Base-by-base conservation (phyloP, 2,888 invertebrate genomes). In the Acleris sparsana region DNA sequence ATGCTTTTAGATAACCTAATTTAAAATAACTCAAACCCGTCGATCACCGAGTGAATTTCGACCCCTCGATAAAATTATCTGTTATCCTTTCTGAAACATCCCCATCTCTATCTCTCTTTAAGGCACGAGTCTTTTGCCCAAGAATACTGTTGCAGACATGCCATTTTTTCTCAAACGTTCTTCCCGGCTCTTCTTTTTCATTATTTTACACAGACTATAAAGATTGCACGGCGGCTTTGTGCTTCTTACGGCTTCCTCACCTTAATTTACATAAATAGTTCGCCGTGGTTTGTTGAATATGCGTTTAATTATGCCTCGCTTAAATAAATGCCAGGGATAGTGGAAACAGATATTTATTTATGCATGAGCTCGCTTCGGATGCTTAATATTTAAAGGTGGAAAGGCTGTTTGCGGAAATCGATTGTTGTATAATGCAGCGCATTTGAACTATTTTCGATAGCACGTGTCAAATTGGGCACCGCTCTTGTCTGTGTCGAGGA, bases 191-290 rank as follows among this genome's bases (percentile, higher is more conserved):
- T 13, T 22, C 13, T 39, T 80, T 83, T 81, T 82, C 83, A 85
- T 86, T 85, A 85, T 83, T 80, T 78, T 69, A 72, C 80, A 80
- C 78, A 80, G 82, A 84, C 70, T 71, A 71, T 76, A 78, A 83
- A 80, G 75, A 76, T 70, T 72, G 73, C 75, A 79, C 81, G 83
- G 81, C 82, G 80, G 77, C 80, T 84, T 84, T 85, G 82, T 84
- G 43, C 43, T 56, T 77, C 75, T 78, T 69, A 76, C 73, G 75
- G 80, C 77, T 79, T 73, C 79, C 78, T 79, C 75, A 74, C 78
- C 79, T 82, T 83, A 78, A 86, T 87, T 86, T 85, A 81, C 85
- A 84, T 83, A 77, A 88, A 85, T 80, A 83, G 79, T 82, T 78
- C 73, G 74, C 73, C 7, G 53, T 20, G 55, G 71, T 74, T 77